Evolutionary conservation across 2,888 invertebrate genomes (phyloP).

Genomic region (Tenthredo livida): DNA sequence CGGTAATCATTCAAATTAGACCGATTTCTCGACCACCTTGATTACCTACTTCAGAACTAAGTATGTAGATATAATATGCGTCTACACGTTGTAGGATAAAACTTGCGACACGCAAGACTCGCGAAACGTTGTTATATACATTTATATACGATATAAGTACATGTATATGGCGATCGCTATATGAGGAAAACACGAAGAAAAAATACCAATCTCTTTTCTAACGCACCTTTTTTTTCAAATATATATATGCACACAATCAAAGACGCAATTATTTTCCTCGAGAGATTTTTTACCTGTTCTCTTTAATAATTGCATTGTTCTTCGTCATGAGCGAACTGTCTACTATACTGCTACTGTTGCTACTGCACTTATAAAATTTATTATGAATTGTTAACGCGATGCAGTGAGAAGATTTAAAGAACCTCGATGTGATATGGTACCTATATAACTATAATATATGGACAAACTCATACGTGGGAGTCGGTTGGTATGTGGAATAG

Average conservation of each 20-base stretch:
- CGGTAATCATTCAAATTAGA: not conserved
- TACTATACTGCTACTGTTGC: not conserved
- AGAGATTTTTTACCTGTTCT: not conserved
- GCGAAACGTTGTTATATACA: not conserved
- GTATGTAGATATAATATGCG: too few species aligned
- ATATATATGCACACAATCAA: too few species aligned
- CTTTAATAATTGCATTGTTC: slow-evolving; percentile 29
- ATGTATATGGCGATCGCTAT: not conserved
- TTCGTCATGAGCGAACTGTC: not conserved
- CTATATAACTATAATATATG: not conserved
- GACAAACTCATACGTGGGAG: slow-evolving; percentile 30
- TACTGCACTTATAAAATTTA: slow-evolving; percentile 1
- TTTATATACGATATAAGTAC: too few species aligned
- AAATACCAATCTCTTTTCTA: not conserved
- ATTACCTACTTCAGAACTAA: too few species aligned
- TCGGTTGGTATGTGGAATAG: slow-evolving; percentile 22
- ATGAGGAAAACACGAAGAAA: not conserved
- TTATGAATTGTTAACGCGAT: not conserved
- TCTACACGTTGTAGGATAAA: not conserved
- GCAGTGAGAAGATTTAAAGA: slow-evolving; percentile 26
- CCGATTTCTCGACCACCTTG: too few species aligned
- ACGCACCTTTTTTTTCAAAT: not conserved
- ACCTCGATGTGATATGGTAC: not conserved
- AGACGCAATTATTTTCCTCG: not conserved
- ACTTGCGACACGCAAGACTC: not conserved